Percentiles rank a stretch among this genome's conserved stretches.
phyloP scores from a whole-genome alignment of 1,140 invertebrate species.

The Amyelois transitella region DNA sequence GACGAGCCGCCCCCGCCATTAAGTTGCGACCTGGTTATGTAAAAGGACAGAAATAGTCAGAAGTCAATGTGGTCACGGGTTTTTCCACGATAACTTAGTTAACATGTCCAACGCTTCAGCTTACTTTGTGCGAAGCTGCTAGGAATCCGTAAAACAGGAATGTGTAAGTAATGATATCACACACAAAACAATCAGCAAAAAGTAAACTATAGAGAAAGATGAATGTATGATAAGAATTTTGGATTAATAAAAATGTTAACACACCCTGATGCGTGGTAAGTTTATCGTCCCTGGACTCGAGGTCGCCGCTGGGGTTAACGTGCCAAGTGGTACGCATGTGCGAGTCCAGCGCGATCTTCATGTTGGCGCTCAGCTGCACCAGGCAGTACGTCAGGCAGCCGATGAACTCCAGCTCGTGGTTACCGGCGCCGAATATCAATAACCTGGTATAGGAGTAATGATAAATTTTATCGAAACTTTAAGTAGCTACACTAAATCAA shows the following conservation, averaged over 20 bases:
- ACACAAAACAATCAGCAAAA: no score
- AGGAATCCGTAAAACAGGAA: no score
- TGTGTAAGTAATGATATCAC: no score
- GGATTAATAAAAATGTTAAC: not conserved
- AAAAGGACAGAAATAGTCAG: not conserved
- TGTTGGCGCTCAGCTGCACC: constrained; percentile 93
- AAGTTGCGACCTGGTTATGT: constrained; percentile 80
- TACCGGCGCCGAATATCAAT: constrained; percentile 94
- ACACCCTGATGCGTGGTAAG: constrained; percentile 84
- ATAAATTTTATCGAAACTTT: not conserved
- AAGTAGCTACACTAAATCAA: no score
- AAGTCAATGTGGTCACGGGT: not conserved
- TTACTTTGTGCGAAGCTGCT: no score
- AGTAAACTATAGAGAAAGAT: no score
- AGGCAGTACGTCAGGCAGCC: constrained; percentile 96
- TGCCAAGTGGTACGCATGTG: constrained; percentile 92
- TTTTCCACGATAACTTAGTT: not conserved
- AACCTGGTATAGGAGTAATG: constrained; percentile 69
- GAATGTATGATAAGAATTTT: not conserved
- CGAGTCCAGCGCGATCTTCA: constrained; percentile 88
- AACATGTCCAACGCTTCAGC: no score
- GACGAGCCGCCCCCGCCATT: constrained; percentile 90
- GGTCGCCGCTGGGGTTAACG: constrained; percentile 83
- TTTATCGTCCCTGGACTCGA: constrained; percentile 83
- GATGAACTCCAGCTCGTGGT: constrained; percentile 96